Percentiles rank a stretch among this genome's conserved stretches.
These are phyloP conservation scores for Grantiella picta DNA, from an alignment of 2,113 vertebrate species.

Conservation along the genomic window DNA sequence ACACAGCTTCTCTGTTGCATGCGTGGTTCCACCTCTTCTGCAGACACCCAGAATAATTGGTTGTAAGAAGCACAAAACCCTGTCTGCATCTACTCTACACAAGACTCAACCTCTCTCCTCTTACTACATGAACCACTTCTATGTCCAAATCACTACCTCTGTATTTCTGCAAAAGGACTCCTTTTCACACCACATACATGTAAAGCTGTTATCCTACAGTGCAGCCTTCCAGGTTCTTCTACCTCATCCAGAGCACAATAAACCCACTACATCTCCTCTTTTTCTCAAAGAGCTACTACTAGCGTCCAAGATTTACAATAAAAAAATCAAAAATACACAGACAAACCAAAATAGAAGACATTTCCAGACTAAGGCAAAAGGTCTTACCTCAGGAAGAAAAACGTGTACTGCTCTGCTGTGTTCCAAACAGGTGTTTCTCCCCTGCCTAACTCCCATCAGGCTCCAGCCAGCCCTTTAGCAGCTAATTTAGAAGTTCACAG, in stretches of 20 bases:
- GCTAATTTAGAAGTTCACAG: not conserved
- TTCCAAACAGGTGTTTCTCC: not conserved
- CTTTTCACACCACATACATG: accelerated
- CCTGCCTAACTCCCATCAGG: not conserved
- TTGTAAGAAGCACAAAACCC: not conserved
- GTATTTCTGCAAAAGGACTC: not conserved
- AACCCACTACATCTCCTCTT: not conserved
- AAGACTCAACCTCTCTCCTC: not conserved
- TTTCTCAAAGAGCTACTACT: not conserved
- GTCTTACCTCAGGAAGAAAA: not conserved
- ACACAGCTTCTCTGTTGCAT: not conserved
- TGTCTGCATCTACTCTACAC: not conserved
- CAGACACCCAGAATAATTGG: not conserved
- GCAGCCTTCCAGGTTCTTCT: not conserved
- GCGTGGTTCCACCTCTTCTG: not conserved
- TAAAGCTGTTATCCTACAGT: not conserved
- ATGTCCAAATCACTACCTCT: not conserved
- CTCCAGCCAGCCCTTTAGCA: not conserved
- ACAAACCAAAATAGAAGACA: not conserved
- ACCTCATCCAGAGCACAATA: not conserved
- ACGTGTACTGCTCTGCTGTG: accelerated
- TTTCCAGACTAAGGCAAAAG: not conserved
- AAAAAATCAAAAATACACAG: not conserved
- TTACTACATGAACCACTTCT: not conserved
- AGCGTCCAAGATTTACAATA: not conserved